These are phyloP conservation scores for Helicoverpa assulta DNA, from an alignment of 2,888 invertebrate genomes.

Conservation along the genomic window DNA sequence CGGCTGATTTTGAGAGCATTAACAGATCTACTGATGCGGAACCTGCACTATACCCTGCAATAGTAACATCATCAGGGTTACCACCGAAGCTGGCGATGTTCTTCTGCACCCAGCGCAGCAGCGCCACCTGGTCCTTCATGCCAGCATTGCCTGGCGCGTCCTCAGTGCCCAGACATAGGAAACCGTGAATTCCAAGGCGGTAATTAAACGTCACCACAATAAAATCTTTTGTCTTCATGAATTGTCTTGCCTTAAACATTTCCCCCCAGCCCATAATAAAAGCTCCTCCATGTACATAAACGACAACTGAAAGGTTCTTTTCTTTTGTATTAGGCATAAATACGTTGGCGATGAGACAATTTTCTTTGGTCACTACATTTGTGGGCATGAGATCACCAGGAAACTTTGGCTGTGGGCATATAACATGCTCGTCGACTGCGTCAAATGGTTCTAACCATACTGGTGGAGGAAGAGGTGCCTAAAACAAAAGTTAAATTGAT, in stretches of 20 bases:
- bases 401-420: slow-evolving; percentile 66
- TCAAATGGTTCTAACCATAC: slow-evolving; percentile 65
- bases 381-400: neutral
- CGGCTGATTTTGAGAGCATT: slow-evolving; percentile 68
- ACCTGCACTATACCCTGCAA: slow-evolving; percentile 73
- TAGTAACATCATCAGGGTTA: slow-evolving; percentile 74
- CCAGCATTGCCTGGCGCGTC: slow-evolving; percentile 76
- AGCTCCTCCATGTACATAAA: slow-evolving; percentile 71
- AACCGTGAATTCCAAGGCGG: slow-evolving; percentile 70
- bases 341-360: slow-evolving; percentile 79
- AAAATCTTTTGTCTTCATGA: slow-evolving; percentile 63
- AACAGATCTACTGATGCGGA: slow-evolving; percentile 70
- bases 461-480: slow-evolving; percentile 71
- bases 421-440: slow-evolving; percentile 62
- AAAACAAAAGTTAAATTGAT: slow-evolving; percentile 26
- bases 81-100: slow-evolving; percentile 76
- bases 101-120: slow-evolving; percentile 73
- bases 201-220: slow-evolving; percentile 72
- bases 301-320: slow-evolving; percentile 66
- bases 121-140: slow-evolving; percentile 75
- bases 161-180: slow-evolving; percentile 71
- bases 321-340: slow-evolving; percentile 74
- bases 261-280: slow-evolving; percentile 66
- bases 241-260: slow-evolving; percentile 38
- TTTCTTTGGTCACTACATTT: slow-evolving; percentile 63